These are phyloP conservation scores for Eupithecia exiguata DNA, from an alignment of 2,888 invertebrate species.

Conservation along the genomic window DNA sequence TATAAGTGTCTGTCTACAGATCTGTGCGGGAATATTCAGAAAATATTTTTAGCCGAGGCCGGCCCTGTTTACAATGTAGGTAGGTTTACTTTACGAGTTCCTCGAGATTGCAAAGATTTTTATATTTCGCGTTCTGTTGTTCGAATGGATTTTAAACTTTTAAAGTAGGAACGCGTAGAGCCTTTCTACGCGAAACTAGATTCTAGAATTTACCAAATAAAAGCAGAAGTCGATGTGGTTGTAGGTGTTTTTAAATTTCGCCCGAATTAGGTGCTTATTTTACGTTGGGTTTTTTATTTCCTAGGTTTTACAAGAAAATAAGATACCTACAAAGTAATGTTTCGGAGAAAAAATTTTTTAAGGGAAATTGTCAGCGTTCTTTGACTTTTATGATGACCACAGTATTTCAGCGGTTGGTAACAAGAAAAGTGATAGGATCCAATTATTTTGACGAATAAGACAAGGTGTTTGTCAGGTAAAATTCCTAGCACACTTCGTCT, in stretches of 20 bases:
- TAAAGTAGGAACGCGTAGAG: background rate
- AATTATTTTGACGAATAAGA: background rate
- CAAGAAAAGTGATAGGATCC: background rate
- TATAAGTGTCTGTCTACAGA: conserved; percentile 56
- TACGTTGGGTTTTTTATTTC: background rate
- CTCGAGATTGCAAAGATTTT: conserved; percentile 41
- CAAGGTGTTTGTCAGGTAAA: conserved; percentile 7
- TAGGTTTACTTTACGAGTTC: conserved; percentile 59
- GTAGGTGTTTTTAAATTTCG: no score
- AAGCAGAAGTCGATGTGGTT: background rate
- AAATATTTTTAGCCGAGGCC: conserved; percentile 80
- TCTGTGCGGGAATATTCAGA: conserved; percentile 67
- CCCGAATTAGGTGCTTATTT: no score
- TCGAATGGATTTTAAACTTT: conserved; percentile 7
- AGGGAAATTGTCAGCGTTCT: background rate
- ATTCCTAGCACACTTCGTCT: conserved; percentile 17
- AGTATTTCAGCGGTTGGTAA: background rate
- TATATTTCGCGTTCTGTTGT: conserved; percentile 19
- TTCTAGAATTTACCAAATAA: background rate
- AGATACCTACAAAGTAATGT: background rate
- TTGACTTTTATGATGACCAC: background rate
- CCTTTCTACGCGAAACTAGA: background rate
- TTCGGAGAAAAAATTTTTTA: background rate
- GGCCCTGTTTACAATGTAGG: conserved; percentile 71
- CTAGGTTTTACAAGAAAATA: background rate